phyloP scores from a whole-genome alignment of 1,140 invertebrate species.

The Lasioglossum albipes region DNA sequence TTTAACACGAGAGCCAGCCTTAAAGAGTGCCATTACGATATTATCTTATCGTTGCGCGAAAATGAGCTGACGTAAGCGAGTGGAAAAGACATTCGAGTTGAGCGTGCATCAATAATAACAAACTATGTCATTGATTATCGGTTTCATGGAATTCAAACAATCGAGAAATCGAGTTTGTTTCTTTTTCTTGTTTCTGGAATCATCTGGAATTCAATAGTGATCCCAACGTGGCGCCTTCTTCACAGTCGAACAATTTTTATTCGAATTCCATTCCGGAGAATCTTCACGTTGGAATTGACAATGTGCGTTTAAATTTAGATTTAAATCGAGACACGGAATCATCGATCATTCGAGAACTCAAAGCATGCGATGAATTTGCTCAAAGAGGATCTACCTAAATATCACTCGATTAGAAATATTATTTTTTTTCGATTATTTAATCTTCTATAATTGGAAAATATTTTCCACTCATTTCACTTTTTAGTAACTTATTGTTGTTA shows the following conservation, averaged over 20 bases:
- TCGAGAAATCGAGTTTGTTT: neutral
- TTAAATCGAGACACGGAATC: too few species aligned
- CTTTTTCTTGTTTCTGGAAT: neutral
- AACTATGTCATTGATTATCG: neutral
- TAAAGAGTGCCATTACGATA: slow-evolving; percentile 12
- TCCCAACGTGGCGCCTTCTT: neutral
- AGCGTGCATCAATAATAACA: neutral
- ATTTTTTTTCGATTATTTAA: too few species aligned
- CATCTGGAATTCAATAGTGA: neutral
- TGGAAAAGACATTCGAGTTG: neutral
- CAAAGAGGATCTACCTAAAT: too few species aligned
- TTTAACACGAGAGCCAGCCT: slow-evolving; percentile 1
- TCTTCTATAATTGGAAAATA: too few species aligned
- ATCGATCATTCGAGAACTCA: too few species aligned
- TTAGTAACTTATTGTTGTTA: too few species aligned
- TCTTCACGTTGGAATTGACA: neutral
- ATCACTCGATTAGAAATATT: too few species aligned
- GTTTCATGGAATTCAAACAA: neutral
- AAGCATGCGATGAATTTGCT: too few species aligned
- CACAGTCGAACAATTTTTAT: neutral
- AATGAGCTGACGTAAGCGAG: neutral
- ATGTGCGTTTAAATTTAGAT: neutral
- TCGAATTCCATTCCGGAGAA: neutral
- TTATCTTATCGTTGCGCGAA: slow-evolving; percentile 24
- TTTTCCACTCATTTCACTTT: too few species aligned